Base-by-base conservation (phyloP, 2,113 vertebrate species). In the Pseudorhombus dupliciocellatus region DNA sequence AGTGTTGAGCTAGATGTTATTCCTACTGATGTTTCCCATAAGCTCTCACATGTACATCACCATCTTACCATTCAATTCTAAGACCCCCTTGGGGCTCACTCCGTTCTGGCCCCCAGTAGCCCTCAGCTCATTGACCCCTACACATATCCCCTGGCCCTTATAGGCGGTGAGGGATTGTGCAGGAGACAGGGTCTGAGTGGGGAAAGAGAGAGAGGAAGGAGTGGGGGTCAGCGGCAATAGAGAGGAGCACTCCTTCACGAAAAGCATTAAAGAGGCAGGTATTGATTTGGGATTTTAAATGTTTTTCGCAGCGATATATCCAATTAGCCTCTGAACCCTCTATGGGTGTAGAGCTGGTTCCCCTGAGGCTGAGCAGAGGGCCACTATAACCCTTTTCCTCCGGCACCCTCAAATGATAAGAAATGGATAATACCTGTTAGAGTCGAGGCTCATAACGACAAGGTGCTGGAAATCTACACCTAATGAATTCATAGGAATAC, bases 231-330 rank as follows among this genome's bases (percentile, higher is more conserved):
- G 70, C 25, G 24, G 83, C 84, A 80, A 86, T 90, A 79, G 87
- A 90, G 81, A 86, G 70, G 68, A 85, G 82, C 89, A 91, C 85
- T 88, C 89, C 89, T 90, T 91, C 90, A 88, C 84, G 80, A 90
- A 92, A 91, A 91, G 88, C 92, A 92, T 92, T 93, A 91, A 91
- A 89, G 90, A 90, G 91, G 89, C 89, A 90, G 87, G 73, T 93
- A 93, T 93, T 91, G 92, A 93, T 93, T 92, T 89, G 88, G 88
- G 89, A 91, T 91, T 93, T 92, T 91, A 91, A 93, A 91, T 92
- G 90, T 91, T 93, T 93, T 92, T 88, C 86, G 24, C 92, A 72
- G 87, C 89, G 89, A 92, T 93, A 91, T 90, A 89, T 93, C 90
- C 92, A 93, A 93, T 93, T 92, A 93, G 89, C 92, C 92, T 89